These are phyloP conservation scores for Origma solitaria DNA, from an alignment of 2,113 vertebrate genomes.

Conservation along the genomic window DNA sequence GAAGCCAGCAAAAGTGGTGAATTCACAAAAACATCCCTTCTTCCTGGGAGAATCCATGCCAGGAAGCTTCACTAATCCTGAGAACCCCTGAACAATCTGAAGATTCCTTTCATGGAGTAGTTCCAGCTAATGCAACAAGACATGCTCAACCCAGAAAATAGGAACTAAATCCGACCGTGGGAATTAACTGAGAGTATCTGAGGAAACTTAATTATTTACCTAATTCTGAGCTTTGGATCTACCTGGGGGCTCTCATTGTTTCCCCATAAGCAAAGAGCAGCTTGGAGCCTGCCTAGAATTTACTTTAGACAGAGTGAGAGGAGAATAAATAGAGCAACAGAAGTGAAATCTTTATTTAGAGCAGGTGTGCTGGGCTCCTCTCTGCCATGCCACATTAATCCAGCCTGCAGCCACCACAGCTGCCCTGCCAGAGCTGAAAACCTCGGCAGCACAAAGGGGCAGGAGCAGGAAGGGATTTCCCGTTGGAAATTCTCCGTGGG, in stretches of 20 bases:
- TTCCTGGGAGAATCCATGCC: constrained; percentile 4
- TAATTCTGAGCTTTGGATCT: constrained; percentile 13
- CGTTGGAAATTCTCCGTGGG: rapidly evolving
- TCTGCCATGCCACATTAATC: constrained; percentile 8
- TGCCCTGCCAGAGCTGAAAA: not conserved
- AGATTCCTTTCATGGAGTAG: not conserved
- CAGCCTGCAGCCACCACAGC: constrained; percentile 20
- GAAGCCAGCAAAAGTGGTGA: not conserved
- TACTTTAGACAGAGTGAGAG: not conserved
- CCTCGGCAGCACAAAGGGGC: not conserved
- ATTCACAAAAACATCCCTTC: not conserved
- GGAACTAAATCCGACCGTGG: not conserved
- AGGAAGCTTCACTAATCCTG: not conserved
- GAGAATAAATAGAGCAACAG: constrained; percentile 37
- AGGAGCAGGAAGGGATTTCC: not conserved
- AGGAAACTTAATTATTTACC: constrained; percentile 41
- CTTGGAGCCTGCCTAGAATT: not conserved
- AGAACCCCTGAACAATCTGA: not conserved
- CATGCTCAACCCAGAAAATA: not conserved
- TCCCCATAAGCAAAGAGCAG: constrained; percentile 20
- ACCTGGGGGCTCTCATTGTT: not conserved
- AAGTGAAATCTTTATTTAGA: constrained; percentile 3
- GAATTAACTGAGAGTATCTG: constrained; percentile 53
- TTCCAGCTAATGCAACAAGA: constrained; percentile 39
- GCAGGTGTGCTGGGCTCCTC: constrained; percentile 41